Evolutionary conservation across 53 echinoderm and acorn worm species (phyloP), one percentile per base, ranked within the genome.

Genomic region (Holothuria leucospilota): DNA sequence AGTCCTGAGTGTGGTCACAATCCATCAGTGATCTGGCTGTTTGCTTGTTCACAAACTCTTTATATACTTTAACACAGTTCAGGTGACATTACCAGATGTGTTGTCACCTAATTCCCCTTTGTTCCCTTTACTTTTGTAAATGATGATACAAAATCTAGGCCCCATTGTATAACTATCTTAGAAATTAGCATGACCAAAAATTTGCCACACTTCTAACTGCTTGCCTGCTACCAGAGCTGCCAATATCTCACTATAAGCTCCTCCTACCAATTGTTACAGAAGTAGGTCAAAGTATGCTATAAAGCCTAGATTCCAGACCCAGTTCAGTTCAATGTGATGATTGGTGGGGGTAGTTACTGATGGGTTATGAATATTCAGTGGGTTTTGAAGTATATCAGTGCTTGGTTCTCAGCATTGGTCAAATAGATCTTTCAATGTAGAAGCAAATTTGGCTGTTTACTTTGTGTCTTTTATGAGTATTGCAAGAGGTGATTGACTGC

Each of bases 151-250:
- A 64, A 66, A 46, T 66, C 65, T 67, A 42, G 68, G 52, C 84
- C 68, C 84, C 84, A 83, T 83, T 83, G 84, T 83, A 66, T 83
- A 66, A 83, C 84, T 83, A 67, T 83, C 84, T 83, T 34, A 83
- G 84, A 66, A 81, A 83, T 83, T 83, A 66, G 84, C 67, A 66
- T 83, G 84, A 83, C 65, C 68, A 67, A 83, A 56, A 56, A 16
- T 26, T 83, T 83, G 49, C 65, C 42, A 83, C 84, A 83, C 84
- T 83, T 41, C 52, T 75, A 75, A 53, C 49, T 75, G 53, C 75
- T 51, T 72, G 49, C 20, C 75, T 49, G 25, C 75, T 75, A 75
- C 75, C 24, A 52, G 61, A 62, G 81, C 84, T 83, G 68, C 68
- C 68, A 83, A 83, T 65, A 60, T 62, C 20, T 60, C 56, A 16